Base-by-base conservation (phyloP, 2,113 vertebrate genomes). In the Paraplagusia blochii region DNA sequence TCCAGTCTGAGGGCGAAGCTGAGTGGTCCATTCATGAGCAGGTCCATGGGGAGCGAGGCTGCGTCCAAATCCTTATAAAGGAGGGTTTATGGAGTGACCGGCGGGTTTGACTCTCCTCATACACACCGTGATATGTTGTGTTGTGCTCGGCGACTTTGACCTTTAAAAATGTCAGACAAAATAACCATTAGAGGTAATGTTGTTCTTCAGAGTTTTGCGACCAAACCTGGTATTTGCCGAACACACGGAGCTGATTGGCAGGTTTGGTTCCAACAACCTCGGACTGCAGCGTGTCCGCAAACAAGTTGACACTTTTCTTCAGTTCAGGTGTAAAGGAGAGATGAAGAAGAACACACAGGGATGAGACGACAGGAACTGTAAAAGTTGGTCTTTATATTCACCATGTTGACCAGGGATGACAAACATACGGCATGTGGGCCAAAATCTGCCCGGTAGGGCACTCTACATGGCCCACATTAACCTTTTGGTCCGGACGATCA, bases 21-120 rank as follows among this genome's bases (percentile, higher is more conserved):
- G 79, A 84, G 81, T 73, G 69, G 62, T 76, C 82, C 83, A 81
- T 87, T 86, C 84, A 87, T 80, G 76, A 75, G 74, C 50, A 44
- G 59, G 72, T 77, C 79, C 80, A 74, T 35, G 57, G 83, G 80
- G 81, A 85, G 72, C 81, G 19, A 64, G 61, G 68, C 69, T 82
- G 73, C 77, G 71, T 69, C 76, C 76, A 4, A 63, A 72, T 64
- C 64, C 79, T 83, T 69, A 86, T 86, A 87, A 86, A 83, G 76
- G 58, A 75, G 66, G 72, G 68, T 83, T 88, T 86, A 87, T 86
- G 50, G 74, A 60, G 48, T 60, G 57, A 70, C 74, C 82, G 60
- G 81, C 54, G 60, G 62, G 77, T 74, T 69, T 78, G 64, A 49
- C 77, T 58, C 67, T 66, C 54, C 39, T 13, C 60, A 54, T 51